Evolutionary conservation across 2,888 invertebrate genomes (phyloP).

Genomic region (Strigamia maritima): DNA sequence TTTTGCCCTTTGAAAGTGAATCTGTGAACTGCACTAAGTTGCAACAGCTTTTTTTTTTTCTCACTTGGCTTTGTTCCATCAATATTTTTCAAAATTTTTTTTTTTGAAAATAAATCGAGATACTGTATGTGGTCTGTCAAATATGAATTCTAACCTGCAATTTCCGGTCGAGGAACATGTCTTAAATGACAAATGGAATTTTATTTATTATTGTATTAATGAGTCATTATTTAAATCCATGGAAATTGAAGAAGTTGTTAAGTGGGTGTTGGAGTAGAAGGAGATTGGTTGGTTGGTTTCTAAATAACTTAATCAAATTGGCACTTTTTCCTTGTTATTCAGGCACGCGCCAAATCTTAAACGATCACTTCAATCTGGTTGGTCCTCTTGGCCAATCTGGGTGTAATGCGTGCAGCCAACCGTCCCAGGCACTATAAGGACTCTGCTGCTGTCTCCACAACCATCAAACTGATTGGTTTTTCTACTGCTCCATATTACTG

Average conservation of each 20-base stretch:
- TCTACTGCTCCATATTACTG: neutral
- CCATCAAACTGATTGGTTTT: slow-evolving; percentile 23
- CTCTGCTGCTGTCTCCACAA: neutral
- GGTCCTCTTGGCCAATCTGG: slow-evolving; percentile 7
- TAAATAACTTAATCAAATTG: slow-evolving; percentile 23
- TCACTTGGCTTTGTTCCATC: neutral
- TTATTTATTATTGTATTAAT: no score
- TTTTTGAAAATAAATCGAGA: no score
- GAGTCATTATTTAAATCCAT: neutral
- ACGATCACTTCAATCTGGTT: slow-evolving; percentile 15
- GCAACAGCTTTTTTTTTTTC: neutral
- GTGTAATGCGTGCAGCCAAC: slow-evolving; percentile 17
- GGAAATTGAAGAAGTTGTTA: neutral
- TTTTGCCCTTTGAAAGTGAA: no score
- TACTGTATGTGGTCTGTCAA: no score
- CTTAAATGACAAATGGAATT: no score
- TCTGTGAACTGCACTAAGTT: neutral
- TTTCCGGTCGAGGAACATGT: no score
- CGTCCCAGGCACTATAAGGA: slow-evolving; percentile 15
- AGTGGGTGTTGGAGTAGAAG: neutral
- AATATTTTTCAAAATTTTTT: neutral
- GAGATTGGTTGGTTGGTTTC: neutral
- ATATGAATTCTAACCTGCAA: no score
- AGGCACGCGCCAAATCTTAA: slow-evolving; percentile 16
- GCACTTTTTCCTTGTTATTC: neutral